Evolutionary conservation across 1,140 invertebrate species (phyloP).

Genomic region (Macrostomum lignano): DNA sequence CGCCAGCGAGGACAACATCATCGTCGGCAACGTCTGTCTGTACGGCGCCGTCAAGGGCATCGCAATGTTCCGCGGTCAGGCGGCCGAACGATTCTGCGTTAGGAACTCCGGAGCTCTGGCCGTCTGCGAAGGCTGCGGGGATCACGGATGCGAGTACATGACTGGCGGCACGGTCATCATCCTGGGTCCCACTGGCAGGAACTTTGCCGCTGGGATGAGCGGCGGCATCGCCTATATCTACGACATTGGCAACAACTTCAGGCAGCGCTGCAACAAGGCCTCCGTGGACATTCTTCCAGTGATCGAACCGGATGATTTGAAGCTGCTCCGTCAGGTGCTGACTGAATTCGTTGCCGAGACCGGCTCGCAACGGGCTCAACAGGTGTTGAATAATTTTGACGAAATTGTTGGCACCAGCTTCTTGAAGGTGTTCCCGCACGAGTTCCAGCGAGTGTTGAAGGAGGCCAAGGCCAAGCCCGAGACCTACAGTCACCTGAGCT

Average conservation of each 20-base stretch:
- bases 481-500: no score
- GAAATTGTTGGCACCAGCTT: no score
- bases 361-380: no score
- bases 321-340: constrained; percentile 46
- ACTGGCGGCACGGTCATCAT: constrained; percentile 70
- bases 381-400: no score
- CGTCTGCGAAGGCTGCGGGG: constrained; percentile 69
- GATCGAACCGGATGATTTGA: constrained; percentile 45
- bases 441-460: constrained; percentile 64
- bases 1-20: constrained; percentile 69
- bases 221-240: constrained; percentile 83
- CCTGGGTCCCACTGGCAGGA: constrained; percentile 66
- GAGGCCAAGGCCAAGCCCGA: constrained; percentile 28
- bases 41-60: constrained; percentile 81
- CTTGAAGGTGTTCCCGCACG: constrained; percentile 55
- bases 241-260: constrained; percentile 39
- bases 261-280: constrained; percentile 55
- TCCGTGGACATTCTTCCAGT: constrained; percentile 59
- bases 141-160: constrained; percentile 99
- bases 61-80: constrained; percentile 79
- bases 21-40: constrained; percentile 85
- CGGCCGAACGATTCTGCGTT: constrained; percentile 85
- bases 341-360: constrained; percentile 64
- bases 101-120: constrained; percentile 76
- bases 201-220: constrained; percentile 95